Conservation (phyloP, 92 coral and sea anemone genomes). For the Actinostola sp. region DNA sequence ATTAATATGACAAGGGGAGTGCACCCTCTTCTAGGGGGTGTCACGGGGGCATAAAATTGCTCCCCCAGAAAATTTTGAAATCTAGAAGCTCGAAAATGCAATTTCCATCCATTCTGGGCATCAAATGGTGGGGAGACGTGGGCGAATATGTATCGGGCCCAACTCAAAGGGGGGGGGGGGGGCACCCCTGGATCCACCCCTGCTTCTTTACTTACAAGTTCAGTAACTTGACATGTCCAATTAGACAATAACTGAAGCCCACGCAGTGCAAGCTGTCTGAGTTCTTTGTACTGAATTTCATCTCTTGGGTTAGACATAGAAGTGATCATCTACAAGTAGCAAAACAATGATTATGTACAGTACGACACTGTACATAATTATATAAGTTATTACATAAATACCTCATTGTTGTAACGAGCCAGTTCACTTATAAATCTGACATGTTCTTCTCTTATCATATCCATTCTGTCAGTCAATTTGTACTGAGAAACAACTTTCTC, state of each 20-base stretch:
- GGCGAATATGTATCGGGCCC: too few species aligned
- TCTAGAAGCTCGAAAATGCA: too few species aligned
- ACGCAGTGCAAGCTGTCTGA: constrained; percentile 82
- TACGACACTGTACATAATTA: not conserved
- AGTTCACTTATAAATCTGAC: constrained; percentile 93
- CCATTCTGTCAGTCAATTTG: constrained; percentile 89
- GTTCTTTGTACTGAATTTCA: constrained; percentile 76
- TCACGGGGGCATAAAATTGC: too few species aligned
- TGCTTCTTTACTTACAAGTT: constrained; percentile 87
- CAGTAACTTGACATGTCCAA: constrained; percentile 98
- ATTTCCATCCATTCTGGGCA: too few species aligned
- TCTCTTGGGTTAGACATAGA: constrained; percentile 75
- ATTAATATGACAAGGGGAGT: too few species aligned
- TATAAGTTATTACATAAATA: constrained; percentile 1
- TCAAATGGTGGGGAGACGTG: too few species aligned
- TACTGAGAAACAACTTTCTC: constrained; percentile 87
- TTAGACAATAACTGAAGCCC: constrained; percentile 86
- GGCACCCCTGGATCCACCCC: too few species aligned
- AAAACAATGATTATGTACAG: not conserved
- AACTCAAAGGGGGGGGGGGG: too few species aligned
- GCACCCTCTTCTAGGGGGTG: too few species aligned
- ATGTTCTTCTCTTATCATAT: constrained; percentile 92
- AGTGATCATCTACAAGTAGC: constrained; percentile 80
- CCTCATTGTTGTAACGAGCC: constrained; percentile 98
- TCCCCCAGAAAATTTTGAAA: too few species aligned